Base-by-base conservation (phyloP, 2,888 invertebrate genomes). In the Ornithoptera alexandrae region DNA sequence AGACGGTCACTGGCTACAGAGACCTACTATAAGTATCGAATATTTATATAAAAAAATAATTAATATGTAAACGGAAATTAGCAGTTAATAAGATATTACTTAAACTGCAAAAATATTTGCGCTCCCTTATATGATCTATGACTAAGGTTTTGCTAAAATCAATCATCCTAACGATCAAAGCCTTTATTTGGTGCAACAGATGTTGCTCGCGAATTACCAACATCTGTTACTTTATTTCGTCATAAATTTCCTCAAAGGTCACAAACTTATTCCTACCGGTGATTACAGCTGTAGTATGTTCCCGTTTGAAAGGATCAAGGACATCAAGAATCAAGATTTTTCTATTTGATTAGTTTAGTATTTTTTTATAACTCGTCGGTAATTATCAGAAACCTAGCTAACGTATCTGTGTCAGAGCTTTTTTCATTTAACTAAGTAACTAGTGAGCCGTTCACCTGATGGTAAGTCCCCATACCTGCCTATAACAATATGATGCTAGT, bases 141-240 rank as follows among this genome's bases (percentile, higher is more conserved):
- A 24, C 24, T 22, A 58, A 22, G 10, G 8, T 58, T 58, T 15
- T 15, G 57, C 12, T 58, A 58, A 12, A 53, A 39, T 67, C 56
- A 18, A 57, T 67, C 67, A 56, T 62, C 36, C 56, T 67, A 62
- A 67, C 62, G 53, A 56, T 61, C 50, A 59, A 60, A 60, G 17
- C 42, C 66, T 61, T 61, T 53, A 65, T 59, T 53, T 53, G n/a
- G n/a, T 57, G 62, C 39, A 65, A 39, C 57, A 24, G 39, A 8
- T 67, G 67, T 57, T 67, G 61, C 56, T 62, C 56, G 50, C 12
- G 36, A 56, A 56, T 61, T 53, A n/a, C 56, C 56, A 39, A 56
- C 61, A 61, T 67, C 39, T 53, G 22, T 22, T 20, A 5, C 57
- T 22, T 5, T 58, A 22, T 58, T 58, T 58, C 57, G 57, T 22